phyloP scores from a whole-genome alignment of 2,797 vertebrate species.

The Fundulus diaphanus region DNA sequence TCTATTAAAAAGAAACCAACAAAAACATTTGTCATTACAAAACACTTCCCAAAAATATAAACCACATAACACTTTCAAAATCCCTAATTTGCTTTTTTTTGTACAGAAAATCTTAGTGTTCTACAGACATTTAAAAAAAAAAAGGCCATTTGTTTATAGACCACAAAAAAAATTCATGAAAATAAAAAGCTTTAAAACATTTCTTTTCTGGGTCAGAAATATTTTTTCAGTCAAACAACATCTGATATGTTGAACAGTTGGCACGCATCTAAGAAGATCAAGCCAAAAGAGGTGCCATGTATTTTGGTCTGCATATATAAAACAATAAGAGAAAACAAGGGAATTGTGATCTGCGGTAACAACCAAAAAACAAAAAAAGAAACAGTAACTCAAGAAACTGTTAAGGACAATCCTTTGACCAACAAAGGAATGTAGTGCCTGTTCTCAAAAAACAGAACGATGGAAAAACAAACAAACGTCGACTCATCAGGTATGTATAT shows the following conservation, averaged over 20 bases:
- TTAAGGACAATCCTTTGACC: constrained; percentile 43
- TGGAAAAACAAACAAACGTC: constrained; percentile 12
- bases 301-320: constrained; percentile 45
- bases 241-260: constrained; percentile 30
- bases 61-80: constrained; percentile 67
- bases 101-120: constrained; percentile 75
- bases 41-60: constrained; percentile 69
- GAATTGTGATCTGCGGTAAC: constrained; percentile 2
- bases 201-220: background rate
- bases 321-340: constrained; percentile 15
- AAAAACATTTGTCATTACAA: background rate
- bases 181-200: constrained; percentile 6
- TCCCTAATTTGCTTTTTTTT: constrained; percentile 46
- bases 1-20: background rate
- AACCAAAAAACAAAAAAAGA: constrained; percentile 46
- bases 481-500: constrained; percentile 17
- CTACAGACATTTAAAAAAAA: constrained; percentile 35
- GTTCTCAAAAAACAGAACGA: constrained; percentile 45
- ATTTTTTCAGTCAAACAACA: constrained; percentile 24
- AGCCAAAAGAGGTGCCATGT: constrained; percentile 15
- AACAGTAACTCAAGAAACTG: background rate
- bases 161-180: constrained; percentile 6
- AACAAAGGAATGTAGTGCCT: constrained; percentile 77
- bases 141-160: background rate
- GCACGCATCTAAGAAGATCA: background rate